phyloP scores from a whole-genome alignment of 2,888 invertebrate species.

The Lucinisca nassula region DNA sequence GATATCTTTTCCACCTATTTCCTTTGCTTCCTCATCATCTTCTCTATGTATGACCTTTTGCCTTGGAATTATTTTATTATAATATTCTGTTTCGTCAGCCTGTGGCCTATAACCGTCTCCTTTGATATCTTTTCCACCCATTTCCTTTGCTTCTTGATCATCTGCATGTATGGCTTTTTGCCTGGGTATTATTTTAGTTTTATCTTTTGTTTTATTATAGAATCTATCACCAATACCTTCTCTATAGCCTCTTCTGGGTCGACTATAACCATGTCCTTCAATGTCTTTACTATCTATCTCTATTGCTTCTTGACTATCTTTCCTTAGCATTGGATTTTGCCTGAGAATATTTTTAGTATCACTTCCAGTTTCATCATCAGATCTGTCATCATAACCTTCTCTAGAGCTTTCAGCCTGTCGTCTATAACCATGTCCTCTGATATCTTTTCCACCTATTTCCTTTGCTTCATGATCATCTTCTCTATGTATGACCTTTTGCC shows the following conservation, averaged over 20 bases:
- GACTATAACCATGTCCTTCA: neutral
- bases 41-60: neutral
- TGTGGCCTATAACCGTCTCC: neutral
- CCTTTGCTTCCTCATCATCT: neutral
- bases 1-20: neutral
- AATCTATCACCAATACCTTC: neutral
- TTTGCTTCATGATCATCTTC: too few species aligned
- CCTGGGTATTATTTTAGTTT: neutral
- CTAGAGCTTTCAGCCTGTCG: neutral
- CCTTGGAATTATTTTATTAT: neutral
- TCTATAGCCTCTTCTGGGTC: neutral
- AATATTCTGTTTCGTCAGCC: neutral
- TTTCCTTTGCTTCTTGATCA: neutral
- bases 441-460: neutral
- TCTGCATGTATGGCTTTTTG: neutral
- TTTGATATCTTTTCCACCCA: neutral
- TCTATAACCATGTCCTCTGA: conserved; percentile 4
- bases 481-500: neutral
- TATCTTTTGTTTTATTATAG: neutral
- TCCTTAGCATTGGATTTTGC: neutral
- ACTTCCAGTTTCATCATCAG: too few species aligned
- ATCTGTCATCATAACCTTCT: neutral
- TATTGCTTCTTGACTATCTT: neutral
- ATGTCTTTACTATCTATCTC: neutral
- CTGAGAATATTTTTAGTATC: neutral